These are phyloP conservation scores for Macroglossus sobrinus DNA, from an alignment of 2,113 vertebrate species.

Conservation along the genomic window DNA sequence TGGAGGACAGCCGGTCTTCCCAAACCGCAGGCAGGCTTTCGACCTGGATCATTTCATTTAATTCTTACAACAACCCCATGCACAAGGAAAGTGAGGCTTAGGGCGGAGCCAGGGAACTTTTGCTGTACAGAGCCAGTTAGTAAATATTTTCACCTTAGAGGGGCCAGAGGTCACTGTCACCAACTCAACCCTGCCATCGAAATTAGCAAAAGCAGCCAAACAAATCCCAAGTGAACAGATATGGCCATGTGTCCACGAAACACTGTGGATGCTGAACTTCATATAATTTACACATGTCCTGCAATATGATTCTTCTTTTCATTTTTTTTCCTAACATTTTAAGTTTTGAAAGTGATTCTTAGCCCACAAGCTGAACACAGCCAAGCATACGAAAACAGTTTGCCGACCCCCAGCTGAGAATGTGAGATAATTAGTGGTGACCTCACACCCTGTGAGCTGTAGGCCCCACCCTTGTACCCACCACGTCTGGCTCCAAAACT, in stretches of 20 bases:
- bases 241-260: accelerated
- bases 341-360: not conserved
- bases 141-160: not conserved
- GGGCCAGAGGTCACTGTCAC: not conserved
- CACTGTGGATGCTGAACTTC: accelerated
- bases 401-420: not conserved
- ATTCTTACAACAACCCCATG: not conserved
- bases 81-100: not conserved
- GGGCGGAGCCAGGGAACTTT: not conserved
- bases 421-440: not conserved
- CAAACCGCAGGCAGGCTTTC: not conserved
- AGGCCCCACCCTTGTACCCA: not conserved
- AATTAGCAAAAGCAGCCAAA: not conserved
- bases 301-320: not conserved
- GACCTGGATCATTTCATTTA: not conserved
- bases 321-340: not conserved
- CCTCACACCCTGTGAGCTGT: not conserved
- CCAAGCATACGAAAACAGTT: not conserved
- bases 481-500: not conserved
- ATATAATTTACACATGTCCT: accelerated
- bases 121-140: not conserved
- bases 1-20: not conserved
- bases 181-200: not conserved
- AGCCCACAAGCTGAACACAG: not conserved
- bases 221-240: no score